Evolutionary conservation across 2,888 invertebrate genomes (phyloP), one percentile per base, ranked within the genome.

Genomic region (Lasioglossum villosulum): DNA sequence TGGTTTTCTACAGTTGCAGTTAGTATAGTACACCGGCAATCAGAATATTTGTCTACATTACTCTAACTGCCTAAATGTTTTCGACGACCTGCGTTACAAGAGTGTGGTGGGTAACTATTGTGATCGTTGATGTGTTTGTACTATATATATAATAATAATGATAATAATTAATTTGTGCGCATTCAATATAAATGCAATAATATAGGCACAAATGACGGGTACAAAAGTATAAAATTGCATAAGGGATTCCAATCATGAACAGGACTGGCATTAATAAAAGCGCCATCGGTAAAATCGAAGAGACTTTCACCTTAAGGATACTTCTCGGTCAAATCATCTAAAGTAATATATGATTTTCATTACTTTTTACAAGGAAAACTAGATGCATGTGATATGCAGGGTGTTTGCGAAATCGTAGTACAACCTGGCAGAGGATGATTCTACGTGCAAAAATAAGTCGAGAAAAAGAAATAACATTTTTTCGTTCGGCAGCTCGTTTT

Each of bases 241-340:
- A 39, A 39, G 27, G 37, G 27, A 48, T 48, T 70, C 45, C 27
- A 66, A 16, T 37, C 37, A 19, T 70, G 52, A 48, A 27, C 68
- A 70, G 77, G 77, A 70, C 45, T 37, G 68, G 68, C 23, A 34
- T 52, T 10, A 63, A 76, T 27, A 45, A 66, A 66, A 59, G 27
- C 42, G 70, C 63, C 16, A 59, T 68, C n/a, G 70, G 37, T 74
- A 77, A 75, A 78, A 82, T 71, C 68, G 85, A 66, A 59, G 48
- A 42, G 63, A 42, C 27, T 19, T 73, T 71, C 48, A 30, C 16
- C 27, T 59, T 14, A 27, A 59, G 16, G 63, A 16, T 63, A 63
- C 16, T 63, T 63, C 63, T 63, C n/a, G n/a, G 63, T 63, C 30
- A 63, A 30, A 30, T 63, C 6, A 30, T 30, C 16, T 16, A 30